Conservation (phyloP, 2,113 vertebrate species). For the Callithrix jacchus region DNA sequence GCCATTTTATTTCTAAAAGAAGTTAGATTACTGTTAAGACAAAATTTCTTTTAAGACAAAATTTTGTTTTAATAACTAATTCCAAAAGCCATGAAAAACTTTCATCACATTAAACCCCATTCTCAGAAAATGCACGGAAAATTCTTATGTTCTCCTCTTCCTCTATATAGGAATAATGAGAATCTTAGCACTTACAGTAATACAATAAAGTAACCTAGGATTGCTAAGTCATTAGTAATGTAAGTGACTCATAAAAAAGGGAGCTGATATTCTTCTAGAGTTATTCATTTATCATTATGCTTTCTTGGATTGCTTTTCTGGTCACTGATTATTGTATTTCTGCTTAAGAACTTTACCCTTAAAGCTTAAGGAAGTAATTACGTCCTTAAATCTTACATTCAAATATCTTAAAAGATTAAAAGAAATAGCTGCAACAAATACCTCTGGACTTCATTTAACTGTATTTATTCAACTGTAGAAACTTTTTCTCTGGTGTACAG, state of each 20-base stretch:
- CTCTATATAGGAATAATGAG: not conserved
- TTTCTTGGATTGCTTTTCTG: not conserved
- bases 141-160: not conserved
- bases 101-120: not conserved
- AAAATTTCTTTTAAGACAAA: slow-evolving; percentile 51
- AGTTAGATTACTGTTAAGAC: not conserved
- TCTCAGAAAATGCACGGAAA: too few relatives aligned
- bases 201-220: not conserved
- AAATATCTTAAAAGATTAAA: not conserved
- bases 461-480: not conserved
- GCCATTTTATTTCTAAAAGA: not conserved
- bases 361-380: not conserved
- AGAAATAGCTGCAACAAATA: not conserved
- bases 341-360: not conserved
- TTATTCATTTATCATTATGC: not conserved
- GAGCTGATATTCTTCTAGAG: not conserved
- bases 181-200: not conserved
- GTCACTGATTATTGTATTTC: not conserved
- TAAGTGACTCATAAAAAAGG: not conserved
- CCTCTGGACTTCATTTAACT: not conserved
- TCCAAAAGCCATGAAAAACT: slow-evolving; percentile 35
- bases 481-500: not conserved
- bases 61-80: slow-evolving; percentile 63
- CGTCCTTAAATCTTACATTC: not conserved
- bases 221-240: not conserved